Evolutionary conservation across 2,113 vertebrate genomes (phyloP), one percentile per base, ranked within the genome.

Genomic region (Solea senegalensis): DNA sequence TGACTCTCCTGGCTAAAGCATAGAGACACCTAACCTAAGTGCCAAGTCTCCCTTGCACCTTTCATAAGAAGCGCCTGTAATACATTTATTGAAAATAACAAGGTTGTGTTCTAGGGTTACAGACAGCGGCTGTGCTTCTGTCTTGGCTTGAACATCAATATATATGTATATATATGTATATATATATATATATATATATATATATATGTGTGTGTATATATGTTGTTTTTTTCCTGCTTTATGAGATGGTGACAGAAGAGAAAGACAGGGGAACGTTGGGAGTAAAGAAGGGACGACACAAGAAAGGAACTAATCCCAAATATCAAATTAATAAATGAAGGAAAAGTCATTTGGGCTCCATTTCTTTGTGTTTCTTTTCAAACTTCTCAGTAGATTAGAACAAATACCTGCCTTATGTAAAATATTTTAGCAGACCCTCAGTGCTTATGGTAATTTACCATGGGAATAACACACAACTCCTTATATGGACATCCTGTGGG

Each of bases 51-150:
- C 70, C 64, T 60, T 10, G 56, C 46, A 78, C 73, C 78, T 68
- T 70, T 85, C 84, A 84, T 70, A 75, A 88, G 70, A 80, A 82
- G 81, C 84, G 76, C 56, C 76, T 87, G 60, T 88, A 87, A 90
- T 87, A 85, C 80, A 60, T 87, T 91, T 90, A 89, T 87, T 89
- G 89, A 88, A 80, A 91, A 86, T 90, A 89, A 90, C 87, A 85
- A 87, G 89, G 85, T 89, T 85, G 85, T 82, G 73, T 88, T 81
- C 88, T 89, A 78, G 75, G 68, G 88, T 88, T 91, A 86, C 90
- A 83, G 82, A 76, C 76, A 3, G 60, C 16, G 71, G 53, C 77
- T 69, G 41, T 53, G 78, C 63, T 58, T 26, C 83, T 81, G 80
- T 89, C 89, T 89, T 59, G 4, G 74, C 48, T 62, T 26, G 16